These are phyloP conservation scores for Sinonovacula constricta DNA, from an alignment of 1,140 invertebrate genomes.

Conservation along the genomic window DNA sequence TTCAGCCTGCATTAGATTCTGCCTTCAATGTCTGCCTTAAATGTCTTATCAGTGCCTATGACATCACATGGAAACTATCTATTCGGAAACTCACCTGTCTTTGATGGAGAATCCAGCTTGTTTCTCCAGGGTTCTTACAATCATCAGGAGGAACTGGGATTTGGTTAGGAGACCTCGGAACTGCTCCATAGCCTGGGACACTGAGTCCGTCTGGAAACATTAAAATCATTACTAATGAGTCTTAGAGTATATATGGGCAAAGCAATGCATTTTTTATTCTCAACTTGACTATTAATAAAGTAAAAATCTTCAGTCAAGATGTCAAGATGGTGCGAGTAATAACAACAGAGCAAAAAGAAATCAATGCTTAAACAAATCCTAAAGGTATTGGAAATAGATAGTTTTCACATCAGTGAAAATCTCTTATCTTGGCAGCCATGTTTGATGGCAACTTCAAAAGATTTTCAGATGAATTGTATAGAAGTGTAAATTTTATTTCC, in stretches of 20 bases:
- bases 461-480: too few species aligned
- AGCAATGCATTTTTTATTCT: background rate
- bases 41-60: too few species aligned
- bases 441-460: too few species aligned
- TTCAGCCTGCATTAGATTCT: too few species aligned
- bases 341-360: background rate
- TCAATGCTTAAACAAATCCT: background rate
- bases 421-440: too few species aligned
- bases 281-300: background rate
- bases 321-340: background rate
- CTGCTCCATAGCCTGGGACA: constrained; percentile 22
- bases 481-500: too few species aligned
- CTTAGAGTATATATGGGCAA: background rate
- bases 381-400: too few species aligned
- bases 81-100: constrained; percentile 32
- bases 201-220: constrained; percentile 10
- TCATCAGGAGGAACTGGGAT: constrained; percentile 22
- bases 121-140: constrained; percentile 40
- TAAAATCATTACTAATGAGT: background rate
- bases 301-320: background rate
- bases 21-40: too few species aligned
- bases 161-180: constrained; percentile 29
- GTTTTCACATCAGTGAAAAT: too few species aligned
- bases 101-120: constrained; percentile 16
- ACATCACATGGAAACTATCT: too few species aligned